Conservation (phyloP, 2,888 invertebrate genomes). For the Monopis laevigella region DNA sequence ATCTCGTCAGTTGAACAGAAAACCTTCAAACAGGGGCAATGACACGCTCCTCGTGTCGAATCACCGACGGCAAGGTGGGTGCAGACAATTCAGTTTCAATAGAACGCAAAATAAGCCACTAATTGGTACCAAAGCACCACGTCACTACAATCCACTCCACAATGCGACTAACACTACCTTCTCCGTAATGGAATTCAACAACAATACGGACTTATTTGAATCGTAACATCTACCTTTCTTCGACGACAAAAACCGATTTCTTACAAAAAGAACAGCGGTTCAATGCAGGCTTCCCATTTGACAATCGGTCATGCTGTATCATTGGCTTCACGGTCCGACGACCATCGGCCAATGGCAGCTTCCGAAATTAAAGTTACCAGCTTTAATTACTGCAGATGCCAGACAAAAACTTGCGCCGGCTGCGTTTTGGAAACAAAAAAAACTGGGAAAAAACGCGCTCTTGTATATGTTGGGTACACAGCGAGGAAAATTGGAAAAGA, state of each 20-base stretch:
- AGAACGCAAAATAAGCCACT: constrained; percentile 9
- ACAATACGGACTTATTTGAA: constrained; percentile 43
- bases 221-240: constrained; percentile 28
- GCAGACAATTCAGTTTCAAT: constrained; percentile 7
- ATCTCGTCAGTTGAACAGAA: too few species aligned
- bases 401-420: constrained; percentile 5
- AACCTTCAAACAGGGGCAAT: constrained; percentile 8
- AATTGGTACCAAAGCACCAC: constrained; percentile 11
- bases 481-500: constrained; percentile 11
- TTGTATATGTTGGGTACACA: constrained; percentile 9
- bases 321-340: constrained; percentile 6
- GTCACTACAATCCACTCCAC: constrained; percentile 11
- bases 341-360: constrained; percentile 6
- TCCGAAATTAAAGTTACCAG: constrained; percentile 8
- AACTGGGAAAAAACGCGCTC: not conserved
- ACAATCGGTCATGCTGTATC: constrained; percentile 9
- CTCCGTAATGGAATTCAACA: constrained; percentile 13
- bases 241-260: constrained; percentile 19
- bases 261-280: constrained; percentile 10
- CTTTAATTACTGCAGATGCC: constrained; percentile 11
- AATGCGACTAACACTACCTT: not conserved
- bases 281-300: constrained; percentile 12
- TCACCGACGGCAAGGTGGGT: constrained; percentile 1
- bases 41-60: constrained; percentile 5
- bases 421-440: constrained; percentile 12